These are phyloP conservation scores for Nothobranchius kuhntae DNA, from an alignment of 2,113 vertebrate genomes.

Conservation along the genomic window DNA sequence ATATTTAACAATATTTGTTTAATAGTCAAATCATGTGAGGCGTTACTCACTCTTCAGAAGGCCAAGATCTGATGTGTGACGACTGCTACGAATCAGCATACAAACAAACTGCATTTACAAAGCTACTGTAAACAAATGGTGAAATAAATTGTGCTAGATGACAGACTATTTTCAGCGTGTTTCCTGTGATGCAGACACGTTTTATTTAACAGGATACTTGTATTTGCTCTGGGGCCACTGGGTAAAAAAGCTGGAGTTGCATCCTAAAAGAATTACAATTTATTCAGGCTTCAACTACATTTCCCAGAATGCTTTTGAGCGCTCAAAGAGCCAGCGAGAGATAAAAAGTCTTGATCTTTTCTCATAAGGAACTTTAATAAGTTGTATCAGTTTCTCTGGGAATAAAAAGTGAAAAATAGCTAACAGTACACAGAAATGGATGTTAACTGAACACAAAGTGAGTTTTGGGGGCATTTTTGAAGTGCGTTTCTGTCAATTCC, in stretches of 20 bases:
- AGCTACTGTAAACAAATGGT: slow-evolving; percentile 75
- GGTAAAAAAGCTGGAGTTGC: background rate
- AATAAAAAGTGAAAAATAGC: too few species aligned
- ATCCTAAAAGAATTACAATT: background rate
- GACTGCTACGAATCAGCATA: slow-evolving; percentile 63
- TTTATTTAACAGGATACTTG: background rate
- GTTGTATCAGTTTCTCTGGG: too few species aligned
- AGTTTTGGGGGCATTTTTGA: too few species aligned
- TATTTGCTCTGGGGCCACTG: background rate
- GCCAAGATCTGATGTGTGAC: slow-evolving; percentile 74
- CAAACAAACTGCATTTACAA: slow-evolving; percentile 67
- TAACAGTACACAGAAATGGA: too few species aligned
- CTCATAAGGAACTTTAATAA: too few species aligned
- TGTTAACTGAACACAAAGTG: too few species aligned
- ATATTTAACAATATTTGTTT: slow-evolving; percentile 77
- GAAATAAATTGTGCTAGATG: slow-evolving; percentile 76
- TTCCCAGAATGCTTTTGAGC: background rate
- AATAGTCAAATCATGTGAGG: slow-evolving; percentile 69
- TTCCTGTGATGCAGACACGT: slow-evolving; percentile 18
- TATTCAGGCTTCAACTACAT: slow-evolving; percentile 1
- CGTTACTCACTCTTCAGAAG: slow-evolving; percentile 72
- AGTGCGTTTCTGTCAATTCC: too few species aligned
- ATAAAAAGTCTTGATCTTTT: too few species aligned
- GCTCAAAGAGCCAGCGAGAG: background rate
- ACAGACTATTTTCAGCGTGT: slow-evolving; percentile 33